Evolutionary conservation across 2,888 invertebrate genomes (phyloP), one percentile per base, ranked within the genome.

Genomic region (Pyrrhia umbra): DNA sequence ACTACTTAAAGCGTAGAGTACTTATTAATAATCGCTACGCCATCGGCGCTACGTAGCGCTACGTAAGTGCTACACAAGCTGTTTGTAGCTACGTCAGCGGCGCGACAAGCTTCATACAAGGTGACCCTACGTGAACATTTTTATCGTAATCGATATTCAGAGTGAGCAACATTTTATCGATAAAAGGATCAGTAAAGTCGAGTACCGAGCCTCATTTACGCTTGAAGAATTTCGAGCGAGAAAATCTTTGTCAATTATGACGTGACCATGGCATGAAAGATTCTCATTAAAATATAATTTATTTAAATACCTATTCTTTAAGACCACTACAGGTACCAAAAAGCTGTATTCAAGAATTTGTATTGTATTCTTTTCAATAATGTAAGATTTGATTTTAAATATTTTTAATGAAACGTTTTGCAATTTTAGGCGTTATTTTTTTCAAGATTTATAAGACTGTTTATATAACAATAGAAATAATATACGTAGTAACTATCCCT

Each of bases 21-120:
- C 23, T 2, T 49, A 54, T 70, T 46, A 54, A 74, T 54, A 70
- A 55, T 42, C 61, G 59, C 68, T 70, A 62, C 64, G 57, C 39
- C 30, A 55, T 43, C 51, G 54, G 27, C 23, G 56, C 71, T 77
- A 77, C 66, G 63, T 37, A 60, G 50, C 52, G 60, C 65, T 68
- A 77, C 73, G 61, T 40, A 63, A 73, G 54, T 64, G 68, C 75
- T 77, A 68, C 75, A 34, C 39, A 39, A 45, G 56, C 57, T 59
- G 50, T 52, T 68, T 56, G 47, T 37, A 2, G 57, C 79, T 51
- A 62, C 62, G 60, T 72, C 62, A 75, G 60, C 68, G 61, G 46
- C 55, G 62, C 75, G 65, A 52, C 75, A 51, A 15, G 8, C 43
- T 57, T 52, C 43, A 51, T 34, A 58, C 49, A 58, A 70, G 60